Evolutionary conservation across 2,113 vertebrate species (phyloP).

Genomic region (Gnathonemus longibarbis): DNA sequence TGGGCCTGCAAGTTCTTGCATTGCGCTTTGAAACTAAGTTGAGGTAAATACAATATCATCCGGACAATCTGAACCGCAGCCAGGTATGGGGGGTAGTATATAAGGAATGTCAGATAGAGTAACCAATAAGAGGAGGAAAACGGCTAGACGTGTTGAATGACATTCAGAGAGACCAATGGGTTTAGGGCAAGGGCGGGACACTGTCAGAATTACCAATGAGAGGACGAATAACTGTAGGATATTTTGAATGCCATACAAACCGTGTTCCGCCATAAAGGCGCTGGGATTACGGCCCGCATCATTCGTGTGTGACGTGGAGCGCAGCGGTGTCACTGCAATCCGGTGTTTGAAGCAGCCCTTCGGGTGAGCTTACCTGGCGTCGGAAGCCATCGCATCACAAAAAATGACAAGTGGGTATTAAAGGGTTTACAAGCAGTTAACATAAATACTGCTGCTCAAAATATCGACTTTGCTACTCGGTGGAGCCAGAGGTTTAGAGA

Average conservation of each 20-base stretch:
- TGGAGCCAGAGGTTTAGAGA: background rate
- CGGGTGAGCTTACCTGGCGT: constrained; percentile 48
- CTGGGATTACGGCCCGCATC: background rate
- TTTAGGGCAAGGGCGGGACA: background rate
- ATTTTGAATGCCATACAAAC: background rate
- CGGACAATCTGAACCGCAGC: background rate
- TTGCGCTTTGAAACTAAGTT: background rate
- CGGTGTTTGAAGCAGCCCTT: constrained; percentile 39
- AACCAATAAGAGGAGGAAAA: background rate
- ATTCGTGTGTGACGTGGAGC: background rate
- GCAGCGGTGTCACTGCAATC: background rate
- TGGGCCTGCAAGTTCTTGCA: background rate
- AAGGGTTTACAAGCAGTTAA: background rate
- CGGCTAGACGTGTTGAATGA: background rate
- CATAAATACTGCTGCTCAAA: background rate
- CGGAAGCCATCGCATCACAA: constrained; percentile 27
- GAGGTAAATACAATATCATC: background rate
- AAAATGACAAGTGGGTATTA: constrained; percentile 61
- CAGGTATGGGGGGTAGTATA: background rate
- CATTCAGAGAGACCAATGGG: background rate
- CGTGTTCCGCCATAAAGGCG: background rate
- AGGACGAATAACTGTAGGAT: background rate
- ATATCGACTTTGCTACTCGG: background rate
- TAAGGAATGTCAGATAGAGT: background rate
- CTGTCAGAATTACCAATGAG: background rate